Evolutionary conservation across 2,113 vertebrate genomes (phyloP).

Genomic region (Ovibos moschatus): DNA sequence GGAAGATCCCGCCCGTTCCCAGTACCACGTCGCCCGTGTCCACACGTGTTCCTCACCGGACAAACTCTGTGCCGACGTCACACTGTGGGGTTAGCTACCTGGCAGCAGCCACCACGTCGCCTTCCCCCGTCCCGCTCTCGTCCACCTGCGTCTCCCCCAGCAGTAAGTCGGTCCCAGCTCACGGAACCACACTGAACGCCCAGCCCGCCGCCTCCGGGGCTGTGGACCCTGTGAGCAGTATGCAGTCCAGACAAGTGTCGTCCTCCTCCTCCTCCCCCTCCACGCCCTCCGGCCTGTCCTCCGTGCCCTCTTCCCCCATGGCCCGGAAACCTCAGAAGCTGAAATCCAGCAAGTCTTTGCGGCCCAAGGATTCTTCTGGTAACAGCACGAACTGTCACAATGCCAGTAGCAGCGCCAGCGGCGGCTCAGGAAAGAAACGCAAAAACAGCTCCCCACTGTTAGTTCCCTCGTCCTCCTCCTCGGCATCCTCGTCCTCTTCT

Average conservation of each 20-base stretch:
- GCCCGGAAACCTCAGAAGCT: conserved; percentile 94
- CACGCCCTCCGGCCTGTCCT: conserved; percentile 95
- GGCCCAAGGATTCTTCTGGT: conserved; percentile 89
- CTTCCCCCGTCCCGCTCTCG: conserved; percentile 81
- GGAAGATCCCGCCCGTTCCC: conserved; percentile 96
- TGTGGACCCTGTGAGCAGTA: conserved; percentile 90
- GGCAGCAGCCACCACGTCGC: conserved; percentile 83
- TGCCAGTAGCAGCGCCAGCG: conserved; percentile 83
- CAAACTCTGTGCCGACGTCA: conserved; percentile 83
- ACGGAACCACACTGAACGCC: conserved; percentile 96
- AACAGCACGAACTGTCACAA: conserved; percentile 85
- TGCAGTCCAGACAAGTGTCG: conserved; percentile 95
- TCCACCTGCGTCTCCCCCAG: conserved; percentile 88
- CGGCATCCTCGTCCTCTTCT: conserved; percentile 69
- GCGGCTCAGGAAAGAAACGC: conserved; percentile 95
- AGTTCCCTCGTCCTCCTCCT: conserved; percentile 75
- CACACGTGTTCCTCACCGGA: conserved; percentile 87
- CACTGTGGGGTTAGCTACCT: conserved; percentile 85
- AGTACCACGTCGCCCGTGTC: conserved; percentile 81
- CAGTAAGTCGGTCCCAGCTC: conserved; percentile 89
- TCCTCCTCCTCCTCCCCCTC: conserved; percentile 95
- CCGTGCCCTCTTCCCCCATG: conserved; percentile 90
- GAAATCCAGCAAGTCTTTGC: conserved; percentile 91
- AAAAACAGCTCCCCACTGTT: conserved; percentile 91
- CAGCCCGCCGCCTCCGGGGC: conserved; percentile 87